Evolutionary conservation across 1,140 invertebrate genomes (phyloP), one percentile per base, ranked within the genome.

Genomic region (Chionoecetes opilio): DNA sequence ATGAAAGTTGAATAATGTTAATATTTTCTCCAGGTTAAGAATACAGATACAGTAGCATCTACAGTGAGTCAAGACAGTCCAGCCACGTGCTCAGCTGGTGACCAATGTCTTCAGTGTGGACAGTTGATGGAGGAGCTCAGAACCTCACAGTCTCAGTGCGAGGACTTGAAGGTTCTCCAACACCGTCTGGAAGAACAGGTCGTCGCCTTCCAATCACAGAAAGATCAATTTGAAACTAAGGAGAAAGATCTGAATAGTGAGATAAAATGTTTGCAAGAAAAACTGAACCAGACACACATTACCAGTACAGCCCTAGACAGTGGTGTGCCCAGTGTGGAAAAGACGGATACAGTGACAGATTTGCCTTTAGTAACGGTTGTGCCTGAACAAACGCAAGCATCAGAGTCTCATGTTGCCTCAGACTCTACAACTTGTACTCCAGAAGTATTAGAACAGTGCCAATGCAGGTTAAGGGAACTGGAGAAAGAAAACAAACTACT

Each of bases 401-500:
- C 17, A 37, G 34, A 41, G 63, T 14, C n/a, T 34, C 91, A 38
- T 21, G 29, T n/a, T 3, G 37, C 38, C 75, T 84, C 53, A 82
- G 86, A 63, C 31, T n/a, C 29, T 8, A n/a, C 63, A 41, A 17
- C n/a, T 8, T 2, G 26, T 21, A 34, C 88, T 34, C 90, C 86
- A 41, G 17, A 94, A 37, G 29, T 91, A 31, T n/a, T 94, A 2
- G 89, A 94, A 38, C 82, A 91, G 21, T 94, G 41, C 41, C 94
- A 53, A 5, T 84, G 35, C 29, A 94, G 82, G 41, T 46, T 94
- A 37, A 82, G 89, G 86, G 63, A 63, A 35, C 41, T 94, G 37
- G 88, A 94, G 94, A 94, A 85, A 53, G 89, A 91, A 84, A 91
- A 94, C 91, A 41, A 94, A 37, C 29, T 35, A 0, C 82, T 94